These are phyloP conservation scores for Malacoraja senta DNA, from an alignment of 2,797 vertebrate genomes.

Conservation along the genomic window DNA sequence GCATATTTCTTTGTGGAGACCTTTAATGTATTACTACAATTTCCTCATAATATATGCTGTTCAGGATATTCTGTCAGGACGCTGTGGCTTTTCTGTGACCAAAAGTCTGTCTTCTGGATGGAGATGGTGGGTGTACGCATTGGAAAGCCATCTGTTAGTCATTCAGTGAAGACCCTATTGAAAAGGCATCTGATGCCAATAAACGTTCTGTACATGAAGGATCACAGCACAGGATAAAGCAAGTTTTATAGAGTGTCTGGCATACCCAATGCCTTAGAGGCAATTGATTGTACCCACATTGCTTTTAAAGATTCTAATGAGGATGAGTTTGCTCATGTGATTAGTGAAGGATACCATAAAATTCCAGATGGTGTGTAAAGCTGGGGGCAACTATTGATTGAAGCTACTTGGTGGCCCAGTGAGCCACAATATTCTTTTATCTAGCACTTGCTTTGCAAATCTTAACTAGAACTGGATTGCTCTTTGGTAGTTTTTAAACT, in stretches of 20 bases:
- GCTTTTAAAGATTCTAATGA: constrained; percentile 36
- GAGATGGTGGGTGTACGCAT: constrained; percentile 12
- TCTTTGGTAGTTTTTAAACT: not conserved
- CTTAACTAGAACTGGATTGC: constrained; percentile 2
- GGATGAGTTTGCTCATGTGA: constrained; percentile 36
- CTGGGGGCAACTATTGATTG: constrained; percentile 31
- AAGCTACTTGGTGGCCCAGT: constrained; percentile 28
- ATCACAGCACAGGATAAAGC: constrained; percentile 38
- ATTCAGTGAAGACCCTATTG: constrained; percentile 21
- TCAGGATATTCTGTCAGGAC: not conserved
- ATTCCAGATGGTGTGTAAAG: constrained; percentile 35
- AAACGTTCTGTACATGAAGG: constrained; percentile 32
- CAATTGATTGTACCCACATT: constrained; percentile 36
- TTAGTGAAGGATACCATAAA: constrained; percentile 33
- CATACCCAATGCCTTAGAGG: constrained; percentile 33
- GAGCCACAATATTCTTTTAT: constrained; percentile 30
- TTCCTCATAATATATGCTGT: not conserved
- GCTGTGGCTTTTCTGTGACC: not conserved
- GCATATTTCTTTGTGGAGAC: not conserved
- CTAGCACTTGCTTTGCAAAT: too few relatives aligned
- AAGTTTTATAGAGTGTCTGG: constrained; percentile 37
- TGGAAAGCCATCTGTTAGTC: constrained; percentile 33
- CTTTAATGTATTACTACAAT: not conserved
- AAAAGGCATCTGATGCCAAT: constrained; percentile 35
- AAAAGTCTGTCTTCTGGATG: not conserved